A percentile compares a stretch with the other conserved stretches of the same genome.
phyloP scores from a whole-genome alignment of 37 sponge, comb jelly and placozoan species.

The Bolinopsis microptera region DNA sequence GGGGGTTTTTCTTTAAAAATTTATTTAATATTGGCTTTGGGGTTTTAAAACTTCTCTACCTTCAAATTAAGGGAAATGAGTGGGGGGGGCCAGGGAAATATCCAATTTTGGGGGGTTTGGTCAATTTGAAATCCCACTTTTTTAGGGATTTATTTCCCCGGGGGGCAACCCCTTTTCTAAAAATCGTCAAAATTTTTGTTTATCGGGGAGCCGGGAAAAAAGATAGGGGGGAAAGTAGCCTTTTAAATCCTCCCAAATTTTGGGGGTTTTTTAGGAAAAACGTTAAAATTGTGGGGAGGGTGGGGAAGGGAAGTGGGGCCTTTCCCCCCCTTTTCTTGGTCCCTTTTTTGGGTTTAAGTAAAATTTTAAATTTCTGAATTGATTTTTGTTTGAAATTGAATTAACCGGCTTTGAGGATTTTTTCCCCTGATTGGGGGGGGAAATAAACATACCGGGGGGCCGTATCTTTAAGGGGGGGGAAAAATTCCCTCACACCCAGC shows the following conservation, averaged over 20 bases:
- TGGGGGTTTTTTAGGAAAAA: background rate
- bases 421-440: background rate
- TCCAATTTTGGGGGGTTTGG: background rate
- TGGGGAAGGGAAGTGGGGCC: background rate
- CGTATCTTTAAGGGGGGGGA: background rate
- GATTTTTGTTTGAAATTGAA: background rate
- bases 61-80: background rate
- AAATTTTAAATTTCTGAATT: background rate
- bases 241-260: background rate
- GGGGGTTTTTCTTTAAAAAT: background rate
- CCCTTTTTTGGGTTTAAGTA: background rate
- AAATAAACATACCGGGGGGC: background rate
- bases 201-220: no score
- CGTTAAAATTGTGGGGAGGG: background rate
- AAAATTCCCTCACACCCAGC: background rate
- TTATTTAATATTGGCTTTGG: background rate
- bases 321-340: background rate
- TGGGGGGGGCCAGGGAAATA: background rate
- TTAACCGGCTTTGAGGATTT: background rate
- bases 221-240: background rate
- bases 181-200: background rate
- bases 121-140: background rate
- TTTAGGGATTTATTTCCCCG: background rate
- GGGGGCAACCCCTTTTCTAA: background rate
- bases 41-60: background rate